phyloP scores from a whole-genome alignment of 2,113 vertebrate genomes.

The Erinaceus europaeus region DNA sequence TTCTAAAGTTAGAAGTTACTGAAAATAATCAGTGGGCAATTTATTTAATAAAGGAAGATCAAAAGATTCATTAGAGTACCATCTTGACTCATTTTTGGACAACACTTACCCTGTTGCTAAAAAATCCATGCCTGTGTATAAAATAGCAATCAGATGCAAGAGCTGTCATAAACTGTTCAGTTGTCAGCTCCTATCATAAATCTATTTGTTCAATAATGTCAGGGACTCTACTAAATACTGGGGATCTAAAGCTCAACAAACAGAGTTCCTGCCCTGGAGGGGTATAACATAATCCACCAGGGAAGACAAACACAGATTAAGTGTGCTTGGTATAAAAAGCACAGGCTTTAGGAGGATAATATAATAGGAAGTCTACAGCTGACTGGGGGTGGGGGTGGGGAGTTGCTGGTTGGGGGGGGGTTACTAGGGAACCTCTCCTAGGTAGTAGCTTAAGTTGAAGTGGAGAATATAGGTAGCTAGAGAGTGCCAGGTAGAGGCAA shows the following conservation, averaged over 20 bases:
- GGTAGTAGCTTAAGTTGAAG: neutral
- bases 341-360: neutral
- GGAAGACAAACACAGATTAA: neutral
- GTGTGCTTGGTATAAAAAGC: neutral
- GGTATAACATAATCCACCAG: neutral
- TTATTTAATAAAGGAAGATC: slow-evolving; percentile 6
- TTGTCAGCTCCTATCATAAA: neutral
- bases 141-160: slow-evolving; percentile 4
- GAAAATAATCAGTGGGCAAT: slow-evolving; percentile 28
- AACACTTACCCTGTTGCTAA: neutral
- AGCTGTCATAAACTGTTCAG: neutral
- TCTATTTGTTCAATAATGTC: neutral
- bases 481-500: neutral
- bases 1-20: slow-evolving; percentile 8
- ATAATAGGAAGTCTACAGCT: neutral
- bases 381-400: neutral
- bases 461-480: neutral
- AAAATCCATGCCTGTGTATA: neutral
- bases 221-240: neutral
- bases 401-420: neutral
- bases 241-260: neutral
- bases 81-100: slow-evolving; percentile 4
- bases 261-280: neutral
- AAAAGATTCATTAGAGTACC: neutral
- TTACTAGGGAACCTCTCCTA: neutral